These are phyloP conservation scores for Lethrus apterus DNA, from an alignment of 1,140 invertebrate species.

Conservation along the genomic window DNA sequence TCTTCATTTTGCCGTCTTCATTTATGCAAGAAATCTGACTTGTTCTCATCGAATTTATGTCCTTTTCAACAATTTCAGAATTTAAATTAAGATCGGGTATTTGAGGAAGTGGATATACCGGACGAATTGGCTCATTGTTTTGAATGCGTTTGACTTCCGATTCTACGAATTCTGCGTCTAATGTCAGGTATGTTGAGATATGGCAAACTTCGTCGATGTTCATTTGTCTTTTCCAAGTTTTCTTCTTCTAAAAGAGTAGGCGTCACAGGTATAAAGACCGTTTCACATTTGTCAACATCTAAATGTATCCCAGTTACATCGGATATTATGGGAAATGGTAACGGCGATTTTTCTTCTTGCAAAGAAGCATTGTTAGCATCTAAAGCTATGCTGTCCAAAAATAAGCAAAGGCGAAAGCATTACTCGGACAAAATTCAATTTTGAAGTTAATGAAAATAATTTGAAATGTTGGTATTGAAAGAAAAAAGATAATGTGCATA, in stretches of 20 bases:
- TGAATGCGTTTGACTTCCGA: conserved; percentile 3
- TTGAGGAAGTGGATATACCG: conserved; percentile 27
- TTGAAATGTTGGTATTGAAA: no score
- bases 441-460: no score
- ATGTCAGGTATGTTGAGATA: no score
- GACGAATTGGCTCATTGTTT: background rate
- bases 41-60: conserved; percentile 27
- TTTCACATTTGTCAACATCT: conserved; percentile 9
- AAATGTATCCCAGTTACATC: conserved; percentile 27
- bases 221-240: no score
- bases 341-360: conserved; percentile 12
- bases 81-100: conserved; percentile 35
- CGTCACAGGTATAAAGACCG: conserved; percentile 22
- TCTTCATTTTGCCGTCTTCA: conserved; percentile 12
- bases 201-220: background rate
- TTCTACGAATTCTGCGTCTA: conserved; percentile 1
- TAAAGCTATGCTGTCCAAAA: conserved; percentile 4
- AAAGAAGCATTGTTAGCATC: background rate
- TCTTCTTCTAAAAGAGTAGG: background rate
- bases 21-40: conserved; percentile 27
- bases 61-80: conserved; percentile 33
- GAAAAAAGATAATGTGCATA: no score
- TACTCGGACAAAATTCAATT: background rate
- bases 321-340: conserved; percentile 33
- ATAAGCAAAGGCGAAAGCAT: conserved; percentile 8